Percentiles rank a stretch among this genome's conserved stretches.
phyloP scores from a whole-genome alignment of 2,797 vertebrate species.

The Chanos chanos region DNA sequence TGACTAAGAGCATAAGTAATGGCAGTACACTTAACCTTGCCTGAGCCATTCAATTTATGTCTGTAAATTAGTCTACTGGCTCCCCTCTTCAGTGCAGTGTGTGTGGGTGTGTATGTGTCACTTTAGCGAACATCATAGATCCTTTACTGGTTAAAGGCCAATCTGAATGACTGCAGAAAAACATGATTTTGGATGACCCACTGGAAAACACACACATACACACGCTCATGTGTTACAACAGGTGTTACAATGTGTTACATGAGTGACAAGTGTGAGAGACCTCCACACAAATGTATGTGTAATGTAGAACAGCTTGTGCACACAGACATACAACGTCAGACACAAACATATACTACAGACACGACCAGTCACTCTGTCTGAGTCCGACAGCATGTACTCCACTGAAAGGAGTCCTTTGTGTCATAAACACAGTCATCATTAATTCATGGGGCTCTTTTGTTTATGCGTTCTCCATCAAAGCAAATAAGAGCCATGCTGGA shows the following conservation, averaged over 20 bases:
- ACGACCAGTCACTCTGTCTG: too few species aligned
- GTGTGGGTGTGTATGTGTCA: conserved; percentile 1
- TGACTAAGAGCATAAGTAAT: conserved; percentile 47
- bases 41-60: conserved; percentile 45
- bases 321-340: too few species aligned
- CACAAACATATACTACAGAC: not conserved
- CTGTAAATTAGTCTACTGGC: conserved; percentile 27
- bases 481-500: conserved; percentile 12
- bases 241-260: too few species aligned
- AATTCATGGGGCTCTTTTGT: conserved; percentile 33
- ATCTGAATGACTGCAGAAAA: too few species aligned
- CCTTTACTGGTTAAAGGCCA: too few species aligned
- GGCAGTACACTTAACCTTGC: conserved; percentile 45
- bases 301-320: too few species aligned
- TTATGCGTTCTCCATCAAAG: conserved; percentile 13
- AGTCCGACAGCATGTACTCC: not conserved
- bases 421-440: conserved; percentile 37
- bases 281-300: too few species aligned
- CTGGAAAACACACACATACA: too few species aligned
- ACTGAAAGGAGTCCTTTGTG: conserved; percentile 8
- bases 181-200: too few species aligned
- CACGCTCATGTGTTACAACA: too few species aligned
- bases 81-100: conserved; percentile 2
- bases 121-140: too few species aligned
- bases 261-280: too few species aligned